Base-by-base conservation (phyloP, 2,797 vertebrate genomes). In the Distichodus sexfasciatus region DNA sequence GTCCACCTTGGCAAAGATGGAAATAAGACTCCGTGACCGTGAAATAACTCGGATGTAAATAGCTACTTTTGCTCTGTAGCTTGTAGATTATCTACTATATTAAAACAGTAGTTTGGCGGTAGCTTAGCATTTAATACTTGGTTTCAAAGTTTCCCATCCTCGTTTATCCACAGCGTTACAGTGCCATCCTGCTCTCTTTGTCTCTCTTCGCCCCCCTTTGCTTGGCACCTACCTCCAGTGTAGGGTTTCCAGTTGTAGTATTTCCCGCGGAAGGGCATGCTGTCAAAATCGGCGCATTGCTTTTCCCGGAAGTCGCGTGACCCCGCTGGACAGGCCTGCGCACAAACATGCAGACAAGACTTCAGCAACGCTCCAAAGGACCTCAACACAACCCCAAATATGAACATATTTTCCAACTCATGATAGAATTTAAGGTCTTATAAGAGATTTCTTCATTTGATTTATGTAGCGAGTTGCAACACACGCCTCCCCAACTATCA, bases 181-280 rank as follows among this genome's bases (percentile, higher is more conserved):
- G 28, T 15, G 0, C 43, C 17, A 35, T 38, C 19, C 54, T 6
- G 33, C 3, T 59, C 26, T 38, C n/a, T 46, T 44, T 67, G 44
- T 5, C 7, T 38, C 17, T 26, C 6, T 15, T 61, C 44, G 72
- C 4, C n/a, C n/a, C n/a, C n/a, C n/a, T n/a, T 19, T 24, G 40
- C 6, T 63, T 60, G 57, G 40, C 76, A 84, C 87, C 90, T 93
- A 98, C 97, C 96, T 87, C 96, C 96, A 82, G 95, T 97, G 91
- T 97, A 98, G 72, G 96, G 96, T 82, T 97, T 98, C 97, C 97
- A 99, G 92, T 94, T 97, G 92, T 99, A 99, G 86, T 95, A 98
- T 76, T 98, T 99, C 83, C 96, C 96, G 36, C 97, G 94, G 82
- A 99, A 99, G 83, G 96, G 93, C 94, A 96, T 91, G 90, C 77